These are phyloP conservation scores for Drosophila birchii DNA, from an alignment of 2,888 invertebrate species.

Conservation along the genomic window DNA sequence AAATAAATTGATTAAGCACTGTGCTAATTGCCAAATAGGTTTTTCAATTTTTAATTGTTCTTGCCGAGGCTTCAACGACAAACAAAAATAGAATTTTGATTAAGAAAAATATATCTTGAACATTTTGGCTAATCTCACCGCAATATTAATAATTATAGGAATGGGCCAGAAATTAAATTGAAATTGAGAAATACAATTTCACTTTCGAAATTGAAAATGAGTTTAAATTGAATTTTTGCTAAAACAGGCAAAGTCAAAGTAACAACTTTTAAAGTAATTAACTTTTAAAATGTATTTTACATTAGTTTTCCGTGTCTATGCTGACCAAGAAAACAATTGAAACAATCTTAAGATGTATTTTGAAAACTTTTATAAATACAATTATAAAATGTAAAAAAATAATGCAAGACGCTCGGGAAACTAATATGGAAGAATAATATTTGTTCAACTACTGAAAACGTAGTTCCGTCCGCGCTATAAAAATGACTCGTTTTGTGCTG, in stretches of 20 bases:
- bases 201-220: not conserved
- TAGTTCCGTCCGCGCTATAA: slow-evolving; percentile 45
- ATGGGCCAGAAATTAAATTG: not conserved
- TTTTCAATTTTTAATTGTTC: not conserved
- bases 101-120: not conserved
- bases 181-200: not conserved
- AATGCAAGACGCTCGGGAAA: slow-evolving; percentile 1
- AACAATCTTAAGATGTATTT: not conserved
- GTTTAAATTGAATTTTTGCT: not conserved
- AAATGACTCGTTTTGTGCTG: slow-evolving; percentile 49
- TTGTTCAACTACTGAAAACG: slow-evolving; percentile 13
- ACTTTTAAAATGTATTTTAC: not conserved
- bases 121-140: not conserved
- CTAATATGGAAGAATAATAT: slow-evolving; percentile 6
- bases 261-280: no score
- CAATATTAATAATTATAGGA: not conserved
- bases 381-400: not conserved
- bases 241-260: no score
- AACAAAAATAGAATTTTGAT: not conserved
- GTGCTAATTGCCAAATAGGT: not conserved
- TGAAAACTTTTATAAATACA: no score
- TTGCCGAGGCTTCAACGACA: not conserved
- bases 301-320: not conserved
- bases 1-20: not conserved
- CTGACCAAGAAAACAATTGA: not conserved